Conservation (phyloP, 2,888 invertebrate genomes). For the Tetragonisca angustula region DNA sequence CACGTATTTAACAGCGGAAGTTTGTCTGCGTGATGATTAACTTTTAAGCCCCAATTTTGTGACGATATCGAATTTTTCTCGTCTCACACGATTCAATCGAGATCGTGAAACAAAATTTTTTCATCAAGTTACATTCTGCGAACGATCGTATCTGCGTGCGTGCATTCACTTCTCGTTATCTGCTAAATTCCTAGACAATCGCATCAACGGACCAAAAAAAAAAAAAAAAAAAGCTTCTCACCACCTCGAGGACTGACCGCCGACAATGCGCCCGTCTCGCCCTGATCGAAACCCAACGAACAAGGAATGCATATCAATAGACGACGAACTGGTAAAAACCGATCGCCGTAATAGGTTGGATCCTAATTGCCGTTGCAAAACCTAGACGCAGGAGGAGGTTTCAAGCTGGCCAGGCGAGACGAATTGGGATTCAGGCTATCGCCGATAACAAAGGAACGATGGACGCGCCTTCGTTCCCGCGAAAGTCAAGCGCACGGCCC, state of each 20-base stretch:
- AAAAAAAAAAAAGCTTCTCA: background rate
- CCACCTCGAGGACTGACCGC: background rate
- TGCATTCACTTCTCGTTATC: background rate
- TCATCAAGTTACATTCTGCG: too few relatives aligned
- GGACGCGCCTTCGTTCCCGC: constrained; percentile 18
- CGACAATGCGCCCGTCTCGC: background rate
- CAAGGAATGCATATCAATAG: constrained; percentile 15
- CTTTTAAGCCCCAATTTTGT: too few relatives aligned
- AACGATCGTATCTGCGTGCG: too few relatives aligned
- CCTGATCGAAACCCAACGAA: background rate
- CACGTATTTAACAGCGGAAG: too few relatives aligned
- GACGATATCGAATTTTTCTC: too few relatives aligned
- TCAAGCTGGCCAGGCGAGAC: constrained; percentile 1
- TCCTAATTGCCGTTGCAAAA: constrained; percentile 41
- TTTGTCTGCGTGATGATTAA: too few relatives aligned
- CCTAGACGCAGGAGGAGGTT: constrained; percentile 11
- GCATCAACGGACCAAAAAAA: background rate
- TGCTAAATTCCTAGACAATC: background rate
- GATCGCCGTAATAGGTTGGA: constrained; percentile 8
- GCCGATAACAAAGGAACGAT: constrained; percentile 21
- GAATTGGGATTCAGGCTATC: constrained; percentile 22
- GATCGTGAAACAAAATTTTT: too few relatives aligned
- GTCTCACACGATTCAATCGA: too few relatives aligned
- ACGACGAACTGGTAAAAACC: background rate
- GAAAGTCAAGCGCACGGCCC: constrained; percentile 33